These are phyloP conservation scores for Poeciliopsis presidionis DNA, from an alignment of 2,797 vertebrate species.

Conservation along the genomic window DNA sequence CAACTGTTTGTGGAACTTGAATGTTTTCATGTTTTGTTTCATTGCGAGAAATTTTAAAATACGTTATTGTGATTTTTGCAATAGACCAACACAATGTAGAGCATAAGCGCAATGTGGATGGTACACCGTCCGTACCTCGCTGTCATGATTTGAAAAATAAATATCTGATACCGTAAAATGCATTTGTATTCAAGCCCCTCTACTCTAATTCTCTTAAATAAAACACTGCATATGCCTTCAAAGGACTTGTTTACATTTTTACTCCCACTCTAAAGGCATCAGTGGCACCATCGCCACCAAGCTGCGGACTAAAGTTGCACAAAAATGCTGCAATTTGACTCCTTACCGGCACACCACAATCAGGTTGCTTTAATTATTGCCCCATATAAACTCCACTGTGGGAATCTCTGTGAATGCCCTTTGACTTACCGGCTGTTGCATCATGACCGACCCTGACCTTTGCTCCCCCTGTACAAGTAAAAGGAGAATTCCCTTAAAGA, in stretches of 20 bases:
- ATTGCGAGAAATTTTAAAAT: background rate
- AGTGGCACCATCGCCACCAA: background rate
- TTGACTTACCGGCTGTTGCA: conserved; percentile 12
- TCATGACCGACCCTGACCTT: conserved; percentile 56
- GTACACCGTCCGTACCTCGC: background rate
- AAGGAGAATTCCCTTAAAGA: conserved; percentile 53
- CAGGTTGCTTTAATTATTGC: background rate
- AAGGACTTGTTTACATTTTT: background rate
- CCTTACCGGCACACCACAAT: background rate
- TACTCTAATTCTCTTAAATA: background rate
- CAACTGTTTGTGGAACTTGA: background rate
- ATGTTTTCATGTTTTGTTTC: background rate
- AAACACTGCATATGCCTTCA: background rate
- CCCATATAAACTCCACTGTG: background rate
- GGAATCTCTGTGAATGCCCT: conserved; percentile 14
- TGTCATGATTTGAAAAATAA: background rate
- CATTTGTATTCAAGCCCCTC: background rate
- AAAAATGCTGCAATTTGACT: background rate
- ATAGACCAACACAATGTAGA: background rate
- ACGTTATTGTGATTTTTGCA: background rate
- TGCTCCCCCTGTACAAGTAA: conserved; percentile 52
- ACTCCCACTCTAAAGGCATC: conserved; percentile 1
- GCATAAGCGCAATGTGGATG: background rate
- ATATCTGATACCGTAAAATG: background rate
- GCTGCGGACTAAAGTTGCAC: background rate